Evolutionary conservation across 1,140 invertebrate species (phyloP), one percentile per base, ranked within the genome.

Genomic region (Drosophila kohkoa): DNA sequence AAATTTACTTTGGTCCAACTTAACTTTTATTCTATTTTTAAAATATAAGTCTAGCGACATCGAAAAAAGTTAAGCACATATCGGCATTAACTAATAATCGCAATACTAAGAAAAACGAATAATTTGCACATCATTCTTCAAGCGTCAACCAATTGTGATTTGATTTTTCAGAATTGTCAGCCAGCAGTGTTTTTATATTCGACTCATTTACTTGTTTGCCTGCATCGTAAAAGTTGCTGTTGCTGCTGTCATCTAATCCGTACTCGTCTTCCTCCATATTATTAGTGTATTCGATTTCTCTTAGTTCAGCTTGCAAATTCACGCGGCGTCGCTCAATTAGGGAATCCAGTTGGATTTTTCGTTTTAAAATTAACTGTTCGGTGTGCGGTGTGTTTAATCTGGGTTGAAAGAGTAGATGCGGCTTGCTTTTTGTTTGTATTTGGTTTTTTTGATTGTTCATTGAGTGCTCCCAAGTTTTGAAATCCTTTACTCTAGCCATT

Each of bases 351-450:
- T 89, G 81, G 11, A 3, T 35, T 62, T 81, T 90, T 16, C 68
- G 75, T 69, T 89, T 75, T n/a, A 43, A 41, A 10, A 77, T 25
- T 10, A 89, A 49, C 5, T 81, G 85, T 45, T 89, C 81, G 6
- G 81, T 89, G 7, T 57, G 57, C 0, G 43, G 7, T 2, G 75
- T 63, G 46, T 81, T 78, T 1, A 58, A 51, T 13, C 74, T 97
- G 6, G 98, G 98, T 81, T 97, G 88, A 94, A 96, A 99, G 93
- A 97, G 98, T 63, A 99, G 94, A 51, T 95, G 94, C 28, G 98
- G 98, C 88, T 97, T 96, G 1, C 96, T 93, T 92, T 96, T 97
- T 1, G 98, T 99, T 90, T 96, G 94, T 79, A 99, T 98, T 86
- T 97, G 99, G 91, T 96, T 95, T 16, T 95, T 94, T 20, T 98